A percentile compares a stretch with the other conserved stretches of the same genome.
These are phyloP conservation scores for Drosophila anceps DNA, from an alignment of 2,888 invertebrate species.

Conservation along the genomic window DNA sequence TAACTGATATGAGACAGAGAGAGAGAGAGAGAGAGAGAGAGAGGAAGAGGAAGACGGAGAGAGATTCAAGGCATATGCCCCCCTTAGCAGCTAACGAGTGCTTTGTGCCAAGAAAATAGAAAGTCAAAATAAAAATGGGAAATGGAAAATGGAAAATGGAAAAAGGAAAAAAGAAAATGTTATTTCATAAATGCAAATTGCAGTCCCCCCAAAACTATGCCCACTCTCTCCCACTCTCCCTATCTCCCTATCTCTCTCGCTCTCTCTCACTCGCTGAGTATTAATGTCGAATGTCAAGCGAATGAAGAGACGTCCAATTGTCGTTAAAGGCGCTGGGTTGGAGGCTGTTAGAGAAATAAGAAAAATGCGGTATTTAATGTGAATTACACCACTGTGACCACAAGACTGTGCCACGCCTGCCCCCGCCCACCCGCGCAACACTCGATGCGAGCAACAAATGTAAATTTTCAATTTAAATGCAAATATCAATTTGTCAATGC, in stretches of 20 bases:
- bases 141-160: too few relatives aligned
- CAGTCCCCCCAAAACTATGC: background rate
- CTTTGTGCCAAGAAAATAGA: slow-evolving; percentile 43
- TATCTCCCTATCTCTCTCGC: background rate
- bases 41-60: background rate
- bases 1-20: background rate
- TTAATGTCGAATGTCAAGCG: slow-evolving; percentile 82
- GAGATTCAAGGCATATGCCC: slow-evolving; percentile 1
- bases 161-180: slow-evolving; percentile 56
- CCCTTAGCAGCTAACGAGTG: slow-evolving; percentile 56
- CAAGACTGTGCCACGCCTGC: slow-evolving; percentile 22
- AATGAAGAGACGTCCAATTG: slow-evolving; percentile 72
- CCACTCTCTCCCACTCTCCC: background rate
- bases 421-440: background rate
- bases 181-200: slow-evolving; percentile 80
- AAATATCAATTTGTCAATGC: slow-evolving; percentile 86
- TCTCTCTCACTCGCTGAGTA: slow-evolving; percentile 37
- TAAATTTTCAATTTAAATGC: slow-evolving; percentile 86
- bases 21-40: background rate
- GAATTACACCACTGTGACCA: slow-evolving; percentile 85
- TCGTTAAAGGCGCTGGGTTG: slow-evolving; percentile 5
- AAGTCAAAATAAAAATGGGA: slow-evolving; percentile 30
- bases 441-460: slow-evolving; percentile 82
- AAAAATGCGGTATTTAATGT: slow-evolving; percentile 84
- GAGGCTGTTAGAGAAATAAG: slow-evolving; percentile 60